These are phyloP conservation scores for Cosmorhoe ocellata DNA, from an alignment of 2,888 invertebrate genomes.

Conservation along the genomic window DNA sequence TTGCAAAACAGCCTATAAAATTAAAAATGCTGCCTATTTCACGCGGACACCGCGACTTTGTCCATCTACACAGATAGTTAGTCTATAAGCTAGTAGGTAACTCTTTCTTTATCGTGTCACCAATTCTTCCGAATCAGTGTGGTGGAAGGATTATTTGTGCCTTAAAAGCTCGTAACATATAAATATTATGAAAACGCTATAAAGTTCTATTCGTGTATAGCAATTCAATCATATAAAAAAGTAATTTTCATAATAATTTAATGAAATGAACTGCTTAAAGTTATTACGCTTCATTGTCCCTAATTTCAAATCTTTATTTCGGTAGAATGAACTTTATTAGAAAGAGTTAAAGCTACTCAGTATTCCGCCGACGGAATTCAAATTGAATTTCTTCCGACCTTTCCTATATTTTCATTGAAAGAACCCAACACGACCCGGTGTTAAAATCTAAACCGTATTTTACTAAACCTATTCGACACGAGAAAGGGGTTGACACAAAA, in stretches of 20 bases:
- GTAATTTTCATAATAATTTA: neutral
- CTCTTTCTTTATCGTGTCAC: too few relatives aligned
- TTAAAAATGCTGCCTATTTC: too few relatives aligned
- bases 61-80: too few relatives aligned
- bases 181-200: too few relatives aligned
- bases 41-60: too few relatives aligned
- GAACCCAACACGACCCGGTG: conserved; percentile 22
- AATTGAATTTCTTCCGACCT: conserved; percentile 25
- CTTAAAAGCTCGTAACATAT: too few relatives aligned
- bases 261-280: neutral
- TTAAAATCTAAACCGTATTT: conserved; percentile 20
- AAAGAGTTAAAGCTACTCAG: conserved; percentile 13
- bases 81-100: too few relatives aligned
- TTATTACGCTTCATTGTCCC: neutral
- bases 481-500: conserved; percentile 36
- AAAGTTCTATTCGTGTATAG: too few relatives aligned
- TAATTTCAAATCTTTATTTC: conserved; percentile 9
- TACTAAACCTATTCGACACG: conserved; percentile 15
- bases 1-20: too few relatives aligned
- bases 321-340: conserved; percentile 11
- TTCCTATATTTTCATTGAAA: conserved; percentile 20
- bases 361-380: conserved; percentile 16
- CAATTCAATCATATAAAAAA: too few relatives aligned
- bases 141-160: too few relatives aligned
- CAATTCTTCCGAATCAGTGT: too few relatives aligned